Percentiles rank a stretch among this genome's conserved stretches.
Evolutionary conservation across 2,113 vertebrate genomes (phyloP).

Genomic region (Pavo muticus): DNA sequence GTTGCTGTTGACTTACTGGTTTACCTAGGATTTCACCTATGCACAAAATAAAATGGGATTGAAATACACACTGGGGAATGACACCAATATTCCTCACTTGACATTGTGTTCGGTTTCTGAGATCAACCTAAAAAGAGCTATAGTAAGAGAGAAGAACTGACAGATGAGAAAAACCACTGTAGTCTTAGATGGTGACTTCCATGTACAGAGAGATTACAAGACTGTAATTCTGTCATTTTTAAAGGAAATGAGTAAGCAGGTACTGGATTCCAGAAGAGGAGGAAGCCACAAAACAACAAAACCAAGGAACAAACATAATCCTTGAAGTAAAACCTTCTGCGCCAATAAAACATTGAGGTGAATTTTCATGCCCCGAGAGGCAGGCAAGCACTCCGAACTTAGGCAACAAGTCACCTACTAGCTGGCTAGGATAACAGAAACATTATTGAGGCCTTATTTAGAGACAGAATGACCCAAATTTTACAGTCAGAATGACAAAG

Average conservation of each 20-base stretch:
- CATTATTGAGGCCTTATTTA: not conserved
- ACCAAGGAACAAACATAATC: not conserved
- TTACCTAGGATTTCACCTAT: not conserved
- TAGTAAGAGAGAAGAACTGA: not conserved
- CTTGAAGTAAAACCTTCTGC: not conserved
- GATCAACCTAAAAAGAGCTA: not conserved
- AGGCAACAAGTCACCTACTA: not conserved
- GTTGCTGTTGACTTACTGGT: not conserved
- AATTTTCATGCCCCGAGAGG: not conserved
- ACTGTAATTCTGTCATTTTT: not conserved
- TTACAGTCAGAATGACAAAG: not conserved
- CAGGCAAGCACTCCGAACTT: not conserved
- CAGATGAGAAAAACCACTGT: not conserved
- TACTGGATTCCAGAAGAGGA: not conserved
- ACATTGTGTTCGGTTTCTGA: not conserved
- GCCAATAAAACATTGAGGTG: not conserved
- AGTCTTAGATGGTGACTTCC: not conserved
- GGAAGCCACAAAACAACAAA: not conserved
- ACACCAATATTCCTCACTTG: not conserved
- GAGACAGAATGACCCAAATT: not conserved
- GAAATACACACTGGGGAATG: not conserved
- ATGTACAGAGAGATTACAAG: constrained; percentile 5
- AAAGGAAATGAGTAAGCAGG: constrained; percentile 41
- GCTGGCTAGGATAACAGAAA: not conserved
- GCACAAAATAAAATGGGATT: not conserved